A percentile compares a stretch with the other conserved stretches of the same genome.
Evolutionary conservation across 2,888 invertebrate species (phyloP).

Genomic region (Perizoma flavofasciatum): DNA sequence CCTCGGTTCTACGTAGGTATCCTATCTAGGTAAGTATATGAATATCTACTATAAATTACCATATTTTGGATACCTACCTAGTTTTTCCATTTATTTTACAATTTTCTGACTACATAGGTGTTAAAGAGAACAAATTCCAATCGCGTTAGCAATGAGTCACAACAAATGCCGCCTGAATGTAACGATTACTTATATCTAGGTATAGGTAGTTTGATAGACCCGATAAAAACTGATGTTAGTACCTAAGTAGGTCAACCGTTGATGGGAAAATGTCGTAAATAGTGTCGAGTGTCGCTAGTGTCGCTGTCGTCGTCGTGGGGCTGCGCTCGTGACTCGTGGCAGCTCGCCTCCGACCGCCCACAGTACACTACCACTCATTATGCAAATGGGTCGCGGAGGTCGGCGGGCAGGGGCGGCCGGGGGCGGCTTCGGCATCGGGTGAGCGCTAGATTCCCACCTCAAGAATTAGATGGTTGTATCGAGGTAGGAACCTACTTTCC

Average conservation of each 20-base stretch:
- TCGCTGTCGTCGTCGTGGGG: conserved; percentile 4
- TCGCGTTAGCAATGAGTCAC: conserved; percentile 16
- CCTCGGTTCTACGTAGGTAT: too few relatives aligned
- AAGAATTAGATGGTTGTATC: too few relatives aligned
- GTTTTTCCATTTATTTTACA: too few relatives aligned
- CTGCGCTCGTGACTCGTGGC: conserved; percentile 9
- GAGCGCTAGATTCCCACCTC: too few relatives aligned
- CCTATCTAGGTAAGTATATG: too few relatives aligned
- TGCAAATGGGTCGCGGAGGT: conserved; percentile 66
- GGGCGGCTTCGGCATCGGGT: conserved; percentile 5
- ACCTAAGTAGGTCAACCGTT: conserved; percentile 55
- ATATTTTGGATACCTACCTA: too few relatives aligned
- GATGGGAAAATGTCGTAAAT: conserved; percentile 38
- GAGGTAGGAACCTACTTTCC: too few relatives aligned
- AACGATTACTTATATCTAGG: conserved; percentile 24
- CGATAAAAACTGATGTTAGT: conserved; percentile 51
- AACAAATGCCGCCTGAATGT: conserved; percentile 15
- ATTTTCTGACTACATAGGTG: too few relatives aligned
- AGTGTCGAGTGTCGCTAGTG: conserved; percentile 21
- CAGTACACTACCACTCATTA: conserved; percentile 54
- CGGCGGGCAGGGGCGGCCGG: conserved; percentile 18
- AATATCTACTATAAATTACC: too few relatives aligned
- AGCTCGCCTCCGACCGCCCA: conserved; percentile 15
- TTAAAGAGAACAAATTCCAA: background rate
- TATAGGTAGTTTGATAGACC: conserved; percentile 40